These are phyloP conservation scores for Geophilus truncorum DNA, from an alignment of 2,888 invertebrate species.

Conservation along the genomic window DNA sequence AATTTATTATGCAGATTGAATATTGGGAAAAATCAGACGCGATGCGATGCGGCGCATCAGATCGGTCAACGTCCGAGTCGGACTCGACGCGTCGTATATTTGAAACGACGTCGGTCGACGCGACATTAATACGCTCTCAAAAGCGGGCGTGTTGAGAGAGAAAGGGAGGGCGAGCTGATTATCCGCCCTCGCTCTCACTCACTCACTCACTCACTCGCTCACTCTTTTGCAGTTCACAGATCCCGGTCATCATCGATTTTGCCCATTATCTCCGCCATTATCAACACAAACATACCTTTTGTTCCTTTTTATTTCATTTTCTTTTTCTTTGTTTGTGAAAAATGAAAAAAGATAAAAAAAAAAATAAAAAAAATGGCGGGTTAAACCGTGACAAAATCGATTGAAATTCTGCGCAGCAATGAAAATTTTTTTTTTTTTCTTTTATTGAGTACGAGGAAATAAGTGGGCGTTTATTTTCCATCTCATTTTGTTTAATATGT, in stretches of 20 bases:
- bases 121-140: background rate
- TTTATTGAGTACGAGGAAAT: background rate
- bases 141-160: constrained; percentile 23
- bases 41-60: too few species aligned
- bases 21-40: too few species aligned
- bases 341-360: background rate
- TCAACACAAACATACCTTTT: background rate
- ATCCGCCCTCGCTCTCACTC: constrained; percentile 14
- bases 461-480: background rate
- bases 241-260: constrained; percentile 25
- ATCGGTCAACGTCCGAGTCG: background rate
- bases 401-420: background rate
- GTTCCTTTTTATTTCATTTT: background rate
- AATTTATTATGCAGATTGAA: background rate
- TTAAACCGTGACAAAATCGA: constrained; percentile 13
- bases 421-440: background rate
- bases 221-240: constrained; percentile 19
- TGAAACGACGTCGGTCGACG: too few species aligned
- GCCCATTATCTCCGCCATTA: constrained; percentile 23
- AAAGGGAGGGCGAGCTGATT: constrained; percentile 8
- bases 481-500: background rate
- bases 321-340: background rate
- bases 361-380: background rate
- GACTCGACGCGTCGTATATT: background rate
- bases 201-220: too few species aligned